Base-by-base conservation (phyloP, 2,888 invertebrate species). In the Drosophila lacicola region DNA sequence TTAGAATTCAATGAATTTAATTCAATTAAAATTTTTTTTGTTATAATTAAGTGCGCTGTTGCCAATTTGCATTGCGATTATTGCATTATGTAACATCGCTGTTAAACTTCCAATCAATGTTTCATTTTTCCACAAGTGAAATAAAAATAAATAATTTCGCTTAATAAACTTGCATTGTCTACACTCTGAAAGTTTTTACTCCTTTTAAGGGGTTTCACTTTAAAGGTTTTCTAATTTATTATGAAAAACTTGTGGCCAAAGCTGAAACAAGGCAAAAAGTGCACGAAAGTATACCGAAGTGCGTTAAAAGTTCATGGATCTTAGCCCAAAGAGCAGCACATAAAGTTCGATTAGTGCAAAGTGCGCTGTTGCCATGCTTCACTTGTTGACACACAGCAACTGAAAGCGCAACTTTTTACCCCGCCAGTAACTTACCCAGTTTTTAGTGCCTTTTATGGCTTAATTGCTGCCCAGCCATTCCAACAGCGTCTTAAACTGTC, bases 321-420 rank as follows among this genome's bases (percentile, higher is more conserved):
- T 75, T 75, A 34, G 42, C 55, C 29, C 60, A 61, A 65, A 81
- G 61, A 74, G 69, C 57, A 70, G 70, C 45, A 49, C 84, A 77
- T 80, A 72, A 87, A 86, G 81, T 72, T 80, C 78, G 87, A 80
- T 83, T 83, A 80, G 73, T 61, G 74, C 47, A 64, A 72, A 82
- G 83, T 71, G 77, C 72, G 57, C 53, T 80, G 80, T 75, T 75
- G 54, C 55, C 66, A 41, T 55, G 60, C 74, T 58, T 62, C 70
- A 75, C 54, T 75, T 80, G 80, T 80, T 80, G 80, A 80, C 70
- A 74, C 56, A 60, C 49, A 49, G 41, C 58, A 46, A 47, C 70
- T 49, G 44, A 41, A 44, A 60, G 46, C 53, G 39, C 21, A 77
- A 72, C 71, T 61, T 71, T 75, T 50, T 33, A 37, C 29, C 9